Evolutionary conservation across 1,140 invertebrate species (phyloP).

Genomic region (Tetraneura akinire): DNA sequence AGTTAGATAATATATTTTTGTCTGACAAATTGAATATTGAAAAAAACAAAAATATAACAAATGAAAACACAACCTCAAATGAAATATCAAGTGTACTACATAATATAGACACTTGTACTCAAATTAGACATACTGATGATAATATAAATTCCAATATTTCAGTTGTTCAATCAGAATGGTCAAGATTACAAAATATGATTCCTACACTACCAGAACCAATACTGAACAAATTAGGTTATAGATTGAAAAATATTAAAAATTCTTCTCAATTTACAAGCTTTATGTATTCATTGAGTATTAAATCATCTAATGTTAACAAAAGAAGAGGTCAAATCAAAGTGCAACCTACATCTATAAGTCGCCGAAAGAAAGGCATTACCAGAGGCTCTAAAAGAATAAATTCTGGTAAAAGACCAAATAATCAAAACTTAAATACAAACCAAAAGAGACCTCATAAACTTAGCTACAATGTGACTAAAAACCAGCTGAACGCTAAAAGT

Average conservation of each 20-base stretch:
- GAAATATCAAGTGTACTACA: background rate
- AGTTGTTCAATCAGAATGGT: background rate
- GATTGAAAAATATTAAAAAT: slow-evolving; percentile 3
- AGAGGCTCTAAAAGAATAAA: slow-evolving; percentile 8
- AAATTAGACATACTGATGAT: background rate
- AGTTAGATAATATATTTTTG: too few species aligned
- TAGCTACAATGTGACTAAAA: slow-evolving; percentile 7
- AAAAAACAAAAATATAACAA: background rate
- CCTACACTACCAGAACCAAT: slow-evolving; percentile 13
- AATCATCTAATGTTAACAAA: background rate
- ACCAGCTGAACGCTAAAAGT: slow-evolving; percentile 1
- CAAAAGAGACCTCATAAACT: slow-evolving; percentile 13
- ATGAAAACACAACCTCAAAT: background rate
- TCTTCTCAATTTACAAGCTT: slow-evolving; percentile 1
- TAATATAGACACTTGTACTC: background rate
- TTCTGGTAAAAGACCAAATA: slow-evolving; percentile 20
- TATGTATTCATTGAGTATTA: slow-evolving; percentile 7
- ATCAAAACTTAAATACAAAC: slow-evolving; percentile 4
- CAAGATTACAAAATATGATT: slow-evolving; percentile 20
- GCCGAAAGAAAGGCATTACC: background rate
- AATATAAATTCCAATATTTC: background rate
- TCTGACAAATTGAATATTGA: too few species aligned
- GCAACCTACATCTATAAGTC: slow-evolving; percentile 4
- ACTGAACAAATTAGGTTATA: background rate
- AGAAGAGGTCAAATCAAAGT: slow-evolving; percentile 31